Evolutionary conservation across 2,797 vertebrate genomes (phyloP), one percentile per base, ranked within the genome.

Genomic region (Lepilemur ruficaudatus): DNA sequence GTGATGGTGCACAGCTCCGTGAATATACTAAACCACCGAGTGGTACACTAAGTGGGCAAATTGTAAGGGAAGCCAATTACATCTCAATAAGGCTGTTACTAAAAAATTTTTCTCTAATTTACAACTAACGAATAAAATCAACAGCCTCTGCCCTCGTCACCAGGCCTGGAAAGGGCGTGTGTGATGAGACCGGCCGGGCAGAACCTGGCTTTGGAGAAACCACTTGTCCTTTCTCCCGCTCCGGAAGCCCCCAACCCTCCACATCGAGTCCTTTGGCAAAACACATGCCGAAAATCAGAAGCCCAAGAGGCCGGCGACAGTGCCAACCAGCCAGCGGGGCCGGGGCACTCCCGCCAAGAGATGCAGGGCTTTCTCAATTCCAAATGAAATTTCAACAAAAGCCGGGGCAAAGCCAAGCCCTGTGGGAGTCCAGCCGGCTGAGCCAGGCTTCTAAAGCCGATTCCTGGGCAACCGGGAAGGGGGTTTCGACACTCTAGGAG

Each of bases 91-190:
- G 70, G 23, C 78, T 80, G 6, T 59, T 72, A 75, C 28, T 41
- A 10, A 13, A 78, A 69, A 35, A 85, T 35, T 5, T 5, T 22
- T 59, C 11, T 81, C 55, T 35, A 30, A 67, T n/a, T 52, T 80
- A 35, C 25, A 85, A 65, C 43, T 35, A 87, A 81, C 4, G 41
- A 76, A 52, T 67, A 23, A 69, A 78, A 23, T 52, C 1, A 1
- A 30, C 6, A 32, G 43, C 46, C 67, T 41, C 78, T 91, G 52
- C 10, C 63, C 30, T 50, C 4, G 0, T 35, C 46, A 2, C n/a
- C 23, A 17, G 63, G 3, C 23, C 38, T 0, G 23, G 61, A 20
- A 15, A 10, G 10, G 41, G 35, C 2, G 0, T 1, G 14, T 1
- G 2, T 2, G 2, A 28, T 0, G 48, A 70, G 43, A 43, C 63